These are phyloP conservation scores for Crocallis elinguaria DNA, from an alignment of 2,888 invertebrate species.

Conservation along the genomic window DNA sequence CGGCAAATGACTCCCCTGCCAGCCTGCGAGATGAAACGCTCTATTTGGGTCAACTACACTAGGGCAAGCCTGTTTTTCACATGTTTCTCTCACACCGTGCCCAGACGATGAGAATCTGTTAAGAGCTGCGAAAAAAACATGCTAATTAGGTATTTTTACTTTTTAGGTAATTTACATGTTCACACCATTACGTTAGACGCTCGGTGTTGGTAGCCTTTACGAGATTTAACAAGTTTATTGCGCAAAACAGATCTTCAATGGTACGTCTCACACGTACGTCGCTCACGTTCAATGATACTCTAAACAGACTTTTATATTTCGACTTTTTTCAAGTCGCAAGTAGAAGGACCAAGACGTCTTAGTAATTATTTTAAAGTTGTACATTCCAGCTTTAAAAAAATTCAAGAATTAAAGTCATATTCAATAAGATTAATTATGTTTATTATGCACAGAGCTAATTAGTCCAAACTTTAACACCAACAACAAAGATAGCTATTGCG, in stretches of 20 bases:
- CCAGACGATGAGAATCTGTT: conserved; percentile 39
- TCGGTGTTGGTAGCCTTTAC: background rate
- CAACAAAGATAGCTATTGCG: conserved; percentile 22
- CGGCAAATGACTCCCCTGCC: conserved; percentile 45
- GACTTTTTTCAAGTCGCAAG: background rate
- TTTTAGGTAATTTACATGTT: conserved; percentile 15
- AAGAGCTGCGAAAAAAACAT: conserved; percentile 37
- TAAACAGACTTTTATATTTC: conserved; percentile 3
- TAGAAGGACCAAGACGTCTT: conserved; percentile 17
- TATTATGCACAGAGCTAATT: conserved; percentile 30
- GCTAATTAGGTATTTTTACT: conserved; percentile 46
- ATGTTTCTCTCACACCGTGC: conserved; percentile 36
- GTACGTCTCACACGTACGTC: too few species aligned
- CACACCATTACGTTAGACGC: conserved; percentile 17
- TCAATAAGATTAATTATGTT: conserved; percentile 11
- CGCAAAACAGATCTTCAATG: background rate
- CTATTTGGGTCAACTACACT: conserved; percentile 66
- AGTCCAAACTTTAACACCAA: conserved; percentile 8
- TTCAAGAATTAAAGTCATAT: conserved; percentile 4
- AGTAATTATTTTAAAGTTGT: conserved; percentile 1
- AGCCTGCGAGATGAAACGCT: conserved; percentile 49
- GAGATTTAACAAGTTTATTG: conserved; percentile 8
- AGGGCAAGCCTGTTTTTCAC: conserved; percentile 45
- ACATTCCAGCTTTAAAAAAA: too few species aligned
- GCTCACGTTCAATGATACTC: background rate